phyloP scores from a whole-genome alignment of 2,888 invertebrate genomes.

The Nomada goodeniana region DNA sequence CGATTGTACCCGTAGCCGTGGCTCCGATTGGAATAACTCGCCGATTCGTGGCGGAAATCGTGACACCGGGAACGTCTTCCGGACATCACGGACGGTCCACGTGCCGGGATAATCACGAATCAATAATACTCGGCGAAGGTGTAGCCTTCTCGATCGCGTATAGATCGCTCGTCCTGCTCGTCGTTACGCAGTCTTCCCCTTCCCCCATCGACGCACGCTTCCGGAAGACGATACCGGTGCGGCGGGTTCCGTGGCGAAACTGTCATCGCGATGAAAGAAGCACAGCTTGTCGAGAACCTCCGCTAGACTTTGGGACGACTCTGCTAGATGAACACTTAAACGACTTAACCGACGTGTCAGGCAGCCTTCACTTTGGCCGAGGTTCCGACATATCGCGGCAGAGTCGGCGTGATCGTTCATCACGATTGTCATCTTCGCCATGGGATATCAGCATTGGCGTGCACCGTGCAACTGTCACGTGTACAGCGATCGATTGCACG shows the following conservation, averaged over 20 bases:
- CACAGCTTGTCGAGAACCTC: constrained; percentile 79
- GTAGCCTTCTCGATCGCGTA: constrained; percentile 2
- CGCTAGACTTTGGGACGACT: constrained; percentile 80
- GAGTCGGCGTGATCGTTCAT: constrained; percentile 52
- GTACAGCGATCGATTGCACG: not conserved
- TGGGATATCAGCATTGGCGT: not conserved
- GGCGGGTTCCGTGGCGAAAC: constrained; percentile 16
- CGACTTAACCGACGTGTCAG: constrained; percentile 41
- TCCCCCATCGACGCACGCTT: not conserved
- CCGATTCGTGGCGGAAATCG: constrained; percentile 4
- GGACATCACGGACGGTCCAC: not conserved
- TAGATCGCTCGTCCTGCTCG: constrained; percentile 10
- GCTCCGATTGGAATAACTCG: not conserved
- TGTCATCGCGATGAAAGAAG: constrained; percentile 3
- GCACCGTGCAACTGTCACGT: not conserved
- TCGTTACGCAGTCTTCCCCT: constrained; percentile 46
- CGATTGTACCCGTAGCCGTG: constrained; percentile 7
- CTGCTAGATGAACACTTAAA: constrained; percentile 54
- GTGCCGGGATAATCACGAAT: not conserved
- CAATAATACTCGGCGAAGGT: not conserved
- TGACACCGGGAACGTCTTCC: constrained; percentile 16
- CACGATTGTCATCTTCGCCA: constrained; percentile 49
- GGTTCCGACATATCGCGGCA: constrained; percentile 78
- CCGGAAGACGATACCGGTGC: constrained; percentile 21
- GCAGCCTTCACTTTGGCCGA: constrained; percentile 82